A percentile compares a stretch with the other conserved stretches of the same genome.
phyloP scores from a whole-genome alignment of 2,113 vertebrate genomes.

The Halcyon malimbica region DNA sequence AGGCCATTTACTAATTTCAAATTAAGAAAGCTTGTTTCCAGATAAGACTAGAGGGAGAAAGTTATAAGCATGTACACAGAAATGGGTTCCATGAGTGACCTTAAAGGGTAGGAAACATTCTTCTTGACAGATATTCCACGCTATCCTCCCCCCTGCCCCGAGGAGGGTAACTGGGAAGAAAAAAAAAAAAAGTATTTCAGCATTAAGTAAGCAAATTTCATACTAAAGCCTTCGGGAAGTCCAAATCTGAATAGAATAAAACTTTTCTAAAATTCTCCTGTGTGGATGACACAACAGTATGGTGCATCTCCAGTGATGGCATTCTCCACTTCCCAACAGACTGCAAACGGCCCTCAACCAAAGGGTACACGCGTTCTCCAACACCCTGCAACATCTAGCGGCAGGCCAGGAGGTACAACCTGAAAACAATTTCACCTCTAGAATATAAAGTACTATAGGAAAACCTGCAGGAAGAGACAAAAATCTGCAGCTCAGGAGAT shows the following conservation, averaged over 20 bases:
- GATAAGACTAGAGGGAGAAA: neutral
- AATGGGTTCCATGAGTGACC: neutral
- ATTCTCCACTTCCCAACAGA: neutral
- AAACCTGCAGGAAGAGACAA: neutral
- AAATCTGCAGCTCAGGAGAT: neutral
- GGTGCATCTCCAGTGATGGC: neutral
- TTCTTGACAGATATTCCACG: neutral
- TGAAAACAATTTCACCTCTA: neutral
- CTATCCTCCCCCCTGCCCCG: neutral
- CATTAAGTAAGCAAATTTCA: neutral
- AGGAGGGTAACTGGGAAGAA: neutral
- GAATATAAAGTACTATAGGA: neutral
- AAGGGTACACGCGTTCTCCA: neutral
- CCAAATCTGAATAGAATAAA: neutral
- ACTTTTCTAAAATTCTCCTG: neutral
- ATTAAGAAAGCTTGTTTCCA: neutral
- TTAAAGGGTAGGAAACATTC: neutral
- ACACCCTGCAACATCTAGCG: neutral
- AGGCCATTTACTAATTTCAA: neutral
- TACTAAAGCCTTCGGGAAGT: neutral
- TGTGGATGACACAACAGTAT: neutral
- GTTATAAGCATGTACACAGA: neutral
- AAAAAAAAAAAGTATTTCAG: neutral
- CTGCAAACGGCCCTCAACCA: neutral
- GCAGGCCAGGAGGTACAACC: neutral